These are phyloP conservation scores for Asobara japonica DNA, from an alignment of 1,140 invertebrate genomes.

Conservation along the genomic window DNA sequence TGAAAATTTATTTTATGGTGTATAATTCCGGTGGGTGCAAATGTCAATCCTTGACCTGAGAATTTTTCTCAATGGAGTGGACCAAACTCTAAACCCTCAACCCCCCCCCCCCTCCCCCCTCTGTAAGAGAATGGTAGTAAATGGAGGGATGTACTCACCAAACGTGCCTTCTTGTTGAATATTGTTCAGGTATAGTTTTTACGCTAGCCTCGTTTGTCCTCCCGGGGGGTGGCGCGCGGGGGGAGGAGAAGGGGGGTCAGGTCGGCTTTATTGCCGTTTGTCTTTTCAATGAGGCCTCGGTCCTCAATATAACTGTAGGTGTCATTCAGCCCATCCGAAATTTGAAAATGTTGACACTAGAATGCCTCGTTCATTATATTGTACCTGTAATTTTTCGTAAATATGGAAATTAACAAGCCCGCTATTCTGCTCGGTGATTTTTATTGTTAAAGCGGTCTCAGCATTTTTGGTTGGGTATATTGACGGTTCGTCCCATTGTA, in stretches of 20 bases:
- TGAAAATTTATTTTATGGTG: slow-evolving; percentile 30
- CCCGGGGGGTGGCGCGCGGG: too few relatives aligned
- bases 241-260: too few relatives aligned
- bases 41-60: slow-evolving; percentile 30
- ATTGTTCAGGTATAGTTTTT: background rate
- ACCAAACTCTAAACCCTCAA: background rate
- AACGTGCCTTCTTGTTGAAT: background rate
- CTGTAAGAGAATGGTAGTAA: background rate
- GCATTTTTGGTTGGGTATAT: background rate
- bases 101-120: background rate
- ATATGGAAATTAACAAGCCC: background rate
- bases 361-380: background rate
- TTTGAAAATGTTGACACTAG: background rate
- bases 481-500: background rate
- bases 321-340: background rate
- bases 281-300: background rate
- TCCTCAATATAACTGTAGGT: background rate
- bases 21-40: slow-evolving; percentile 26
- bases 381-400: background rate
- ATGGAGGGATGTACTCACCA: background rate
- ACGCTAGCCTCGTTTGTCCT: background rate
- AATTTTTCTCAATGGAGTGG: slow-evolving; percentile 1
- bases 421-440: background rate
- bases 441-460: too few relatives aligned
- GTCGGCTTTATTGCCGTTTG: background rate